phyloP scores from a whole-genome alignment of 2,797 vertebrate species.

The Neopelma chrysocephalum region DNA sequence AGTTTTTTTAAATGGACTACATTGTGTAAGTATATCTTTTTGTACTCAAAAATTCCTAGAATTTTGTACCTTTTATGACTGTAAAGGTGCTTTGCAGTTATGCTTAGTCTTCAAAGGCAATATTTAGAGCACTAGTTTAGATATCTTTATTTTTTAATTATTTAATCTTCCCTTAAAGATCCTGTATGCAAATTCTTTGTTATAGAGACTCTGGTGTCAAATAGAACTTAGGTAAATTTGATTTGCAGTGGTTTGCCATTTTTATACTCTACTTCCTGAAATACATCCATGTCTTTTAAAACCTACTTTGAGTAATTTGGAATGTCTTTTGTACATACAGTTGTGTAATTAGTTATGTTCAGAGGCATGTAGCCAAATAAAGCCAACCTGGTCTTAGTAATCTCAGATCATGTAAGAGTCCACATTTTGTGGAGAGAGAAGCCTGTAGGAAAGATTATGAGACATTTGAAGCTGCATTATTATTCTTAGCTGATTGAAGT shows the following conservation, averaged over 20 bases:
- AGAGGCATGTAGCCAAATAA: background rate
- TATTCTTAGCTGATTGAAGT: constrained; percentile 18
- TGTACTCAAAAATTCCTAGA: background rate
- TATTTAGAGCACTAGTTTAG: background rate
- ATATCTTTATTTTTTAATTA: background rate
- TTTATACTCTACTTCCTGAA: background rate
- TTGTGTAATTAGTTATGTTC: background rate
- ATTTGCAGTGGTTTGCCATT: background rate
- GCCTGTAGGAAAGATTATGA: background rate
- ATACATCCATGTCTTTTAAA: background rate
- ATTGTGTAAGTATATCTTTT: background rate
- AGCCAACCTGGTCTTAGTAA: background rate
- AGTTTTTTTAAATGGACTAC: background rate
- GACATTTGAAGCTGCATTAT: background rate
- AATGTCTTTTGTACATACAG: background rate
- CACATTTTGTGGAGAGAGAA: background rate
- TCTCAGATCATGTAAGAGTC: background rate
- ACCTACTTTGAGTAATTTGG: background rate
- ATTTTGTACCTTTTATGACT: background rate
- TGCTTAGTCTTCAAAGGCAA: rapidly evolving
- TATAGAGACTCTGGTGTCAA: background rate
- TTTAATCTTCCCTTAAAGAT: background rate
- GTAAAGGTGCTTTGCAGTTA: background rate
- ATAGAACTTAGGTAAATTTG: background rate
- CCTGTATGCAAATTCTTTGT: background rate